Evolutionary conservation across 2,888 invertebrate genomes (phyloP), one percentile per base, ranked within the genome.

Genomic region (Nyleta sp.): DNA sequence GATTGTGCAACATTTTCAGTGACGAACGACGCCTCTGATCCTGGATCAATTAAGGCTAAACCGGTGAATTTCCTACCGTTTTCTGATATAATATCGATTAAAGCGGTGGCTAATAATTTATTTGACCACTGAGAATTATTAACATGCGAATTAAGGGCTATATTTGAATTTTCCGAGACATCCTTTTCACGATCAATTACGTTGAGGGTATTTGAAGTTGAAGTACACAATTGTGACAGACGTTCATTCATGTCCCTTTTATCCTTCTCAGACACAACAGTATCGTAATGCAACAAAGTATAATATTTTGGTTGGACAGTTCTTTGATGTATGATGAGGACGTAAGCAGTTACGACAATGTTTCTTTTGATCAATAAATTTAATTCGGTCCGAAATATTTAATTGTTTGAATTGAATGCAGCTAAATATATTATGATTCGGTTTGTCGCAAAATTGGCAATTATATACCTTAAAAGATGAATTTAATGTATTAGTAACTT

Each of bases 1-100:
- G 18, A 3, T 55, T 55, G 55, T 1, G 40, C 13, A 1, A 17
- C 22, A 2, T 24, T 20, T 13, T 55, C 38, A 2, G 55, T 38
- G 6, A 55, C 1, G 5, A 55, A 55, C 5, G 55, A 38, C 5
- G 38, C 55, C 17, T 55, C 55, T 13, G 55, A 55, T 7, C 38
- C 55, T 0, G 55, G 40, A 15, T 55, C 55, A 13, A 55, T 35
- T 6, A 55, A 24, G 8, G 55, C 55, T 1, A 55, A 6, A 3
- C 13, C 20, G 1, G 5, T 8, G 2, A 22, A 22, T n/a, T 11
- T 13, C 1, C 55, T 10, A 2, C 55, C 55, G 2, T 55, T 13
- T 2, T 20, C 8, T 10, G 52, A 15, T 8, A n/a, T 15, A 7
- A 52, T 17, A 2, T 17, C 15, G 3, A 52, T 18, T 10, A 33